Base-by-base conservation (phyloP, 2,888 invertebrate genomes). In the Agrochola lychnidis region DNA sequence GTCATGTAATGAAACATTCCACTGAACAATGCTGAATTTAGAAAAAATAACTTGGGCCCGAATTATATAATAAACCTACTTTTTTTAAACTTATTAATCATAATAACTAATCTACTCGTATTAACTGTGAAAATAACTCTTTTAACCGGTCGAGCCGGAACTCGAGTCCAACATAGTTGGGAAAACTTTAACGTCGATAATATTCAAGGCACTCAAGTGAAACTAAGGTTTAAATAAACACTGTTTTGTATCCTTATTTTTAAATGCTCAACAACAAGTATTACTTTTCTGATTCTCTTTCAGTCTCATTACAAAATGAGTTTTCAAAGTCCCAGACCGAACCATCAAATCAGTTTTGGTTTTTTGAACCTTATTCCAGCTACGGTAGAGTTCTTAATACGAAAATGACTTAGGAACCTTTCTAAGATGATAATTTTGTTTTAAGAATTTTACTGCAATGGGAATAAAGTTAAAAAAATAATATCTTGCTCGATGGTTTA, bases 251-350 rank as follows among this genome's bases (percentile, higher is more conserved):
- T 22, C 14, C 2, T 53, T 12, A 57, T 25, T 48, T 73, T 59
- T n/a, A 48, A 66, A 73, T 64, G 67, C 67, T 82, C 73, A 82
- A 82, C 1, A 36, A 56, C 19, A 77, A 70, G 57, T 82, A 73
- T 82, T 78, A 61, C 16, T 56, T 71, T 48, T 62, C 59, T 59
- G 45, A 56, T 48, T 72, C 56, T 22, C 14, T n/a, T 36, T n/a
- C 19, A 2, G n/a, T 40, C 53, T n/a, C 53, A 10, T 68, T 53
- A 36, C 36, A 68, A 36, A 68, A 40, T 7, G 19, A 40, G 36
- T 53, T 59, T 25, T 22, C 9, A 36, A 7, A 22, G n/a, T 53
- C 16, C 36, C 16, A 53, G 16, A 10, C 6, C 16, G 10, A 68
- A 68, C 53, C 16, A 36, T 16, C 1, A n/a, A 36, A 6, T n/a